Evolutionary conservation across 2,797 vertebrate genomes (phyloP).

Genomic region (Australoheros facetus): DNA sequence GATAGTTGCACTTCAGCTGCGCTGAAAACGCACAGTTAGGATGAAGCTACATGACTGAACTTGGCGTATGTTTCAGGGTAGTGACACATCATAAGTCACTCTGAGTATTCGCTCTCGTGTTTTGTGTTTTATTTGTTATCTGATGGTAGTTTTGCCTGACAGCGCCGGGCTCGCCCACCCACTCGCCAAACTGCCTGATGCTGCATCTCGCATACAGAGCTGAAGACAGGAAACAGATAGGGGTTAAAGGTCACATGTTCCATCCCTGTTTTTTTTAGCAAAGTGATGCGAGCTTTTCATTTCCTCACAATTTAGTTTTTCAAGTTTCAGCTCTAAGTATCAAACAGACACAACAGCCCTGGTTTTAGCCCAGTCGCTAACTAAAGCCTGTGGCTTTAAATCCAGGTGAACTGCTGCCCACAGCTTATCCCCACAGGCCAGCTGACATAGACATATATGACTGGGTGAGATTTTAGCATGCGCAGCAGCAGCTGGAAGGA

Average conservation of each 20-base stretch:
- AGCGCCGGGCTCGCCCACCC: not conserved
- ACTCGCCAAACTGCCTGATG: not conserved
- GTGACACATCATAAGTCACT: not conserved
- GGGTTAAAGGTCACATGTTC: not conserved
- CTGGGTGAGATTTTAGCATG: not conserved
- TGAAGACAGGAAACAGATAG: not conserved
- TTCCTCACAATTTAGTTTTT: not conserved
- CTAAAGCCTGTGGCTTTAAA: not conserved
- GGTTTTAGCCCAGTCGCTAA: not conserved
- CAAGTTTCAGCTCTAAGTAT: not conserved
- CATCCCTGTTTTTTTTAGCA: not conserved
- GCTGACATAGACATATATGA: too few relatives aligned
- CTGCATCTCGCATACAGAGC: not conserved
- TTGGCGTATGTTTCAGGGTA: not conserved
- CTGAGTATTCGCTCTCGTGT: too few relatives aligned
- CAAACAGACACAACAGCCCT: not conserved
- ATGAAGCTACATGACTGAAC: not conserved
- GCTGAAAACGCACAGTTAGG: not conserved
- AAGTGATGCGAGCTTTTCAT: not conserved
- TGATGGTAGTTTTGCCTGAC: constrained; percentile 1
- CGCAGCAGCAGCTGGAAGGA: too few relatives aligned
- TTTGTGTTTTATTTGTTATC: not conserved
- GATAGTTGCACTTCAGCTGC: not conserved
- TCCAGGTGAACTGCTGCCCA: not conserved
- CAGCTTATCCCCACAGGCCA: not conserved